A percentile compares a stretch with the other conserved stretches of the same genome.
Evolutionary conservation across 2,888 invertebrate genomes (phyloP).

Genomic region (Troides oblongomaculatus): DNA sequence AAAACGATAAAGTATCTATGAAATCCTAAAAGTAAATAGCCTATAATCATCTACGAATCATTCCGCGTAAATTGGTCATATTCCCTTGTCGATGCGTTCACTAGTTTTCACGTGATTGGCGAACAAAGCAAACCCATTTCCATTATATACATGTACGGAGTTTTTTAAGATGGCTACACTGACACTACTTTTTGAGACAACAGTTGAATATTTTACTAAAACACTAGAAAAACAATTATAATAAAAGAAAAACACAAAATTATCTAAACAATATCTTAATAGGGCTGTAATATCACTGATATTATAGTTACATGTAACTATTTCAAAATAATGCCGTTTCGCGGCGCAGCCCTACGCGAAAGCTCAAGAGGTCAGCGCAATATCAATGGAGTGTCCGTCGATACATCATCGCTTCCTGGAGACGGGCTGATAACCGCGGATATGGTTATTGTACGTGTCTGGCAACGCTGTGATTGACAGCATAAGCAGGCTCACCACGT

Average conservation of each 20-base stretch:
- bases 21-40: too few species aligned
- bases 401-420: conserved; percentile 40
- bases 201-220: too few species aligned
- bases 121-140: too few species aligned
- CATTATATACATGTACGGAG: too few species aligned
- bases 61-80: too few species aligned
- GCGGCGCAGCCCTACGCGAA: conserved; percentile 20
- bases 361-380: conserved; percentile 34
- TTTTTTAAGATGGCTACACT: too few species aligned
- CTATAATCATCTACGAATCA: too few species aligned
- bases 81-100: too few species aligned
- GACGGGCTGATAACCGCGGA: conserved; percentile 35
- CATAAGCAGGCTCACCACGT: conserved; percentile 30
- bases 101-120: too few species aligned
- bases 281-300: not conserved
- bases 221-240: not conserved
- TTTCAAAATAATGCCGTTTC: not conserved
- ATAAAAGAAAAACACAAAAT: not conserved
- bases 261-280: not conserved
- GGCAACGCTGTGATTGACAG: conserved; percentile 33
- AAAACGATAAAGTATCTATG: too few species aligned
- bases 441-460: conserved; percentile 34
- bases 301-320: not conserved
- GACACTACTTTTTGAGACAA: too few species aligned
- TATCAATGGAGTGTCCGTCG: conserved; percentile 38